These are phyloP conservation scores for Ptychobarbus kaznakovi DNA, from an alignment of 2,797 vertebrate genomes.

Conservation along the genomic window DNA sequence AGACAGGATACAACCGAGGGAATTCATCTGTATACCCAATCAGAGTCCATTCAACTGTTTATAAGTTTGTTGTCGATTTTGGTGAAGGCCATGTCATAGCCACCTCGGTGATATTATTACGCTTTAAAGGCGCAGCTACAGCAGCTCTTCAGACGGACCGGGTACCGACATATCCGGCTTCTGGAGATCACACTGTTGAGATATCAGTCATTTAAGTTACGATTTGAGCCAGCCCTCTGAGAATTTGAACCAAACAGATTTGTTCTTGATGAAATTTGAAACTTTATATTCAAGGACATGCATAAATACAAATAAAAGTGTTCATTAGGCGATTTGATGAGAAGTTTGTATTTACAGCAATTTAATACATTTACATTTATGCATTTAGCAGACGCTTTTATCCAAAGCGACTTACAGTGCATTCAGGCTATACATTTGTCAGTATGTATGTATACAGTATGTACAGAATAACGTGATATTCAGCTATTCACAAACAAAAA, in stretches of 20 bases:
- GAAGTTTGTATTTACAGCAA: neutral
- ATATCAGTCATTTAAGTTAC: neutral
- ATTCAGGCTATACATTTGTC: too few species aligned
- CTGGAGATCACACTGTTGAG: neutral
- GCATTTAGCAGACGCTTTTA: too few species aligned
- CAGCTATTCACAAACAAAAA: neutral
- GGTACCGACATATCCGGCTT: neutral
- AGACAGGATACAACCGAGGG: neutral
- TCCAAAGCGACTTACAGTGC: too few species aligned
- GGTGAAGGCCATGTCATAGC: slow-evolving; percentile 70
- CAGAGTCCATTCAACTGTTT: slow-evolving; percentile 51
- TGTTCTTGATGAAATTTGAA: neutral
- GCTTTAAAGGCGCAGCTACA: slow-evolving; percentile 79
- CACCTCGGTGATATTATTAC: slow-evolving; percentile 76
- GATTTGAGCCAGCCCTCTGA: neutral
- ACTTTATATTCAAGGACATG: neutral
- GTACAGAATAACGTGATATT: neutral
- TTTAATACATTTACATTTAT: too few species aligned
- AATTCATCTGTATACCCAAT: neutral
- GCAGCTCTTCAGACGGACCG: slow-evolving; percentile 30
- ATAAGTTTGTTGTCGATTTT: slow-evolving; percentile 70
- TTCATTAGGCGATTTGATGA: neutral
- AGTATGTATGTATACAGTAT: too few species aligned
- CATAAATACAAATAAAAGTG: neutral
- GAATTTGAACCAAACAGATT: neutral